Evolutionary conservation across 2,888 invertebrate genomes (phyloP).

Genomic region (Dioctria rufipes): DNA sequence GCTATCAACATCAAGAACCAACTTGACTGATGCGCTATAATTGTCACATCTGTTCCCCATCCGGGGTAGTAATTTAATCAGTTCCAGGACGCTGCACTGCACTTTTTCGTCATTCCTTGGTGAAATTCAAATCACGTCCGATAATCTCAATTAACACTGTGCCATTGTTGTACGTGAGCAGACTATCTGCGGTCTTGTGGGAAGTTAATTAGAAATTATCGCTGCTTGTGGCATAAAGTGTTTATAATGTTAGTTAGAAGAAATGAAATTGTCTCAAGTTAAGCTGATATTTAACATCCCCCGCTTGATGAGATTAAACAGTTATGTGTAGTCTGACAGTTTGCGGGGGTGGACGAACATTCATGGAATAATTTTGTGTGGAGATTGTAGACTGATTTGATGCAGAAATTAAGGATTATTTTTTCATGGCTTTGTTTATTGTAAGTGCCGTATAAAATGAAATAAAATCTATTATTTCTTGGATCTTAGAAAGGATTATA

Average conservation of each 20-base stretch:
- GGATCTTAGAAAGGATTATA: too few relatives aligned
- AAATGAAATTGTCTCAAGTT: background rate
- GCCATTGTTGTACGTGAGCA: conserved; percentile 44
- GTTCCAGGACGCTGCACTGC: conserved; percentile 38
- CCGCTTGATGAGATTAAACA: background rate
- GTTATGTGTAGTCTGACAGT: too few relatives aligned
- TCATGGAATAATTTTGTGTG: too few relatives aligned
- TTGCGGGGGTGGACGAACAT: too few relatives aligned
- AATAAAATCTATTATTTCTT: too few relatives aligned
- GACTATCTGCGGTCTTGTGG: conserved; percentile 32
- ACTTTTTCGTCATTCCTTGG: conserved; percentile 37
- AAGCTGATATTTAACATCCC: background rate
- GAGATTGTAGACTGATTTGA: too few relatives aligned
- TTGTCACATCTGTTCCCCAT: conserved; percentile 29
- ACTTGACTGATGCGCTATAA: conserved; percentile 4
- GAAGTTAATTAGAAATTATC: conserved; percentile 40
- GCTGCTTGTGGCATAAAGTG: conserved; percentile 33
- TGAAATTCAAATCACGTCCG: conserved; percentile 42
- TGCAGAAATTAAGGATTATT: too few relatives aligned
- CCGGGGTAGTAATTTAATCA: conserved; percentile 26
- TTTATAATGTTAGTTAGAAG: conserved; percentile 34
- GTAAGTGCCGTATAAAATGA: too few relatives aligned
- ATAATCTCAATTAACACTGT: conserved; percentile 45
- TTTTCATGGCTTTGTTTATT: too few relatives aligned
- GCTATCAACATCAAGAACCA: background rate